Evolutionary conservation across 2,888 invertebrate genomes (phyloP).

Genomic region (Synanthedon tipuliformis): DNA sequence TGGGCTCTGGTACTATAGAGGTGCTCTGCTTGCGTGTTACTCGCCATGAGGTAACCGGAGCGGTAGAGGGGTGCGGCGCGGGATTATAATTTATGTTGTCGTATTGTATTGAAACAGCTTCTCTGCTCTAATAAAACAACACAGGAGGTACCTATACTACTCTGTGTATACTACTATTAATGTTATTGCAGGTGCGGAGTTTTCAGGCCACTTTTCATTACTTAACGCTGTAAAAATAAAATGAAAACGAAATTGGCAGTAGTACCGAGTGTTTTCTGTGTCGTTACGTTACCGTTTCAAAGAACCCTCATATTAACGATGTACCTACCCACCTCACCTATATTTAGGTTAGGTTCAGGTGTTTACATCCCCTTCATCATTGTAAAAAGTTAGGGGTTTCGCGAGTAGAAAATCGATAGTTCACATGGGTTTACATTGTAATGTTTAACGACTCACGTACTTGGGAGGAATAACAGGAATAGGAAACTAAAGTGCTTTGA

Average conservation of each 20-base stretch:
- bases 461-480: no score
- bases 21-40: no score
- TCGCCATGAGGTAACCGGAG: no score
- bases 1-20: no score
- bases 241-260: not conserved
- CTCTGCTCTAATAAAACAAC: not conserved
- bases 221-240: not conserved
- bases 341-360: not conserved
- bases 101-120: not conserved
- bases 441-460: no score
- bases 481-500: no score
- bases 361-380: not conserved
- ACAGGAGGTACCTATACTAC: not conserved
- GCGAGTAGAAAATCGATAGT: not conserved
- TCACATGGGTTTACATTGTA: not conserved
- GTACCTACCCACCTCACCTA: no score
- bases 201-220: not conserved
- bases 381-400: not conserved
- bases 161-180: not conserved
- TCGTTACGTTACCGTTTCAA: no score
- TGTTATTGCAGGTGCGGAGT: not conserved
- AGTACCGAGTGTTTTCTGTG: no score
- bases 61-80: not conserved
- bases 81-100: not conserved
- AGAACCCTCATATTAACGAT: no score